phyloP scores from a whole-genome alignment of 2,888 invertebrate genomes.

The Cheilosia urbana region DNA sequence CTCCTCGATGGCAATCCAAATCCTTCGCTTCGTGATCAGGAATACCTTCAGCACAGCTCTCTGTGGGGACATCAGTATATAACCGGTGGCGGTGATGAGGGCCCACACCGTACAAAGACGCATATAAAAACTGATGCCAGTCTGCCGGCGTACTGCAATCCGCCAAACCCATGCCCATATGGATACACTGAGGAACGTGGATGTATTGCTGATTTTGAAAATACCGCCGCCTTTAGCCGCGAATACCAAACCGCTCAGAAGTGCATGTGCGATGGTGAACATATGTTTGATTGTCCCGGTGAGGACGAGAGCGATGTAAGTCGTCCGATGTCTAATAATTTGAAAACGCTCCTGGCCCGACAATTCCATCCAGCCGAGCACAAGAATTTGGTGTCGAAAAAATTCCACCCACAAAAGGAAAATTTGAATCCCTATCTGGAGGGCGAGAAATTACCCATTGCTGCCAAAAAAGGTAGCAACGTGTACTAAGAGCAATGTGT shows the following conservation, averaged over 20 bases:
- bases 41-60: constrained; percentile 92
- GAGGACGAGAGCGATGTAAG: constrained; percentile 79
- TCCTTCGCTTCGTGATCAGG: constrained; percentile 93
- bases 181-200: constrained; percentile 95
- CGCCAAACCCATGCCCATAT: constrained; percentile 99
- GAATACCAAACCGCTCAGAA: constrained; percentile 96
- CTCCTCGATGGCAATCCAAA: constrained; percentile 88
- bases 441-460: constrained; percentile 94
- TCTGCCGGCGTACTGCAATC: constrained; percentile 99
- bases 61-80: constrained; percentile 91
- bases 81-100: constrained; percentile 91
- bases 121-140: constrained; percentile 96
- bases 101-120: constrained; percentile 81
- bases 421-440: constrained; percentile 92
- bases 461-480: constrained; percentile 95
- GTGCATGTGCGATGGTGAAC: constrained; percentile 99
- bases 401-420: constrained; percentile 87
- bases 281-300: constrained; percentile 96
- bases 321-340: constrained; percentile 77
- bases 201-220: constrained; percentile 96
- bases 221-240: constrained; percentile 97
- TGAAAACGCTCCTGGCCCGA: constrained; percentile 85
- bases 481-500: constrained; percentile 81
- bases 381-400: constrained; percentile 88
- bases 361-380: constrained; percentile 82